A percentile compares a stretch with the other conserved stretches of the same genome.
These are phyloP conservation scores for Aphelocoma coerulescens DNA, from an alignment of 2,113 vertebrate species.

Conservation along the genomic window DNA sequence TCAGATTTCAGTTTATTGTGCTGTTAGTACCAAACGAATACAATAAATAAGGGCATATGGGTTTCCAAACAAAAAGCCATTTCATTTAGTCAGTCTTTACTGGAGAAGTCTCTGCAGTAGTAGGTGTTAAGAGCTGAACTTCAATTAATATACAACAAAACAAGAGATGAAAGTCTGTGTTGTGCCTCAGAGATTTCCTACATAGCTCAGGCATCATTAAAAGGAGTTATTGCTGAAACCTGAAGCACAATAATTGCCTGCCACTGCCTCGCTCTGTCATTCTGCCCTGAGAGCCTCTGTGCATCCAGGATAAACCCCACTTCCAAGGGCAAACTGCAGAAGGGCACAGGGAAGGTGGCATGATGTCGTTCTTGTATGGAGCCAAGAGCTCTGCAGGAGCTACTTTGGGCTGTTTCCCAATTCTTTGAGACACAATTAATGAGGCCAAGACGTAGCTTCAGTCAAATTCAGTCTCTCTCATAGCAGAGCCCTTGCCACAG, in stretches of 20 bases:
- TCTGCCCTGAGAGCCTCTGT: background rate
- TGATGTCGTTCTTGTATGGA: rapidly evolving
- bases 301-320: background rate
- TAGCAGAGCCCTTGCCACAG: background rate
- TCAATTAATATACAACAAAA: background rate
- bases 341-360: background rate
- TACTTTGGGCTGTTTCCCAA: background rate
- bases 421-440: background rate
- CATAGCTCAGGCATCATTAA: background rate
- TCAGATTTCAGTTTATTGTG: background rate
- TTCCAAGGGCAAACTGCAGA: background rate
- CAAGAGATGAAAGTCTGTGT: background rate
- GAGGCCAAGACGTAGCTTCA: background rate
- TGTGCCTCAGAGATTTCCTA: background rate
- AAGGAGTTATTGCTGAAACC: background rate
- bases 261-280: background rate
- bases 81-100: background rate
- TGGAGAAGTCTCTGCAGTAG: background rate
- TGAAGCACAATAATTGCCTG: background rate
- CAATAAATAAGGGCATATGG: background rate
- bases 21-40: background rate
- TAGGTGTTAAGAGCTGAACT: background rate
- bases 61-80: background rate
- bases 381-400: background rate
- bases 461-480: background rate